These are phyloP conservation scores for Enteromius trimaculatus DNA, from an alignment of 2,797 vertebrate species.

Conservation along the genomic window DNA sequence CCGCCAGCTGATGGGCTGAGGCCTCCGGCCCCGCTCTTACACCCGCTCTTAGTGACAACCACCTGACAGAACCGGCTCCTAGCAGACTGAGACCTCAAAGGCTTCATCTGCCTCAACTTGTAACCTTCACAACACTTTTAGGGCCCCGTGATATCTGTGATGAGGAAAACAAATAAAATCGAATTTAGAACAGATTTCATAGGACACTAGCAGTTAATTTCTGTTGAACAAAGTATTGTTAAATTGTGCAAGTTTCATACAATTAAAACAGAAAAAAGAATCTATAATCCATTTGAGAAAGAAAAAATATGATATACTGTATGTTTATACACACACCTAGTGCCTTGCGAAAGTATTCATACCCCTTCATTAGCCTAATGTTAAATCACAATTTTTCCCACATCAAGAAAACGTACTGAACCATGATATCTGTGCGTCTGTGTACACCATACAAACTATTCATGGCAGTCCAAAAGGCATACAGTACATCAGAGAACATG, in stretches of 20 bases:
- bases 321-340: no score
- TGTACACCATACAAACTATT: no score
- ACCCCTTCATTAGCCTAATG: no score
- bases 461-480: not conserved
- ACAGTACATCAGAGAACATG: not conserved
- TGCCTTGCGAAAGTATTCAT: no score
- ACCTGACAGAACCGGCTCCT: constrained; percentile 67
- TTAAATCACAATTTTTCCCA: no score
- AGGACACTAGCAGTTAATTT: not conserved
- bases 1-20: constrained; percentile 58
- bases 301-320: not conserved
- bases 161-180: not conserved
- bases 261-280: not conserved
- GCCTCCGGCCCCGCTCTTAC: constrained; percentile 50
- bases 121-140: constrained; percentile 33
- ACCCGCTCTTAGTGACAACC: constrained; percentile 67
- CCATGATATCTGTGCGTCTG: no score
- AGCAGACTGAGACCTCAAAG: constrained; percentile 64
- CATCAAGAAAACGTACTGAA: no score
- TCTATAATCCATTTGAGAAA: not conserved
- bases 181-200: not conserved
- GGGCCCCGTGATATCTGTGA: not conserved
- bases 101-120: constrained; percentile 22
- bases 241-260: not conserved
- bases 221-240: not conserved